Evolutionary conservation across 2,113 vertebrate species (phyloP), one percentile per base, ranked within the genome.

Genomic region (Xenopus laevis): DNA sequence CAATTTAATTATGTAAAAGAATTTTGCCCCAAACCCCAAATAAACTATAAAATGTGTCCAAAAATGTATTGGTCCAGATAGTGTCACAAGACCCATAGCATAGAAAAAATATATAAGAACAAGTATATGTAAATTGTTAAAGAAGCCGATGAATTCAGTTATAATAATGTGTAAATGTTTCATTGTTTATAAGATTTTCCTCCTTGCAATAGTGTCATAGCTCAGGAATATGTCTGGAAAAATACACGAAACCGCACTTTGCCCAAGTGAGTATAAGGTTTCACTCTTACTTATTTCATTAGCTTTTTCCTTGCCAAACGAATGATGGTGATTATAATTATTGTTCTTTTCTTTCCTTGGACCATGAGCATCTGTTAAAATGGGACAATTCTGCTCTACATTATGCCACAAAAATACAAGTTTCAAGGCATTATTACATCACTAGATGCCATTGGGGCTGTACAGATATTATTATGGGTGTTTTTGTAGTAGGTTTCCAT

Each of bases 361-460:
- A 76, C 58, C 44, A 47, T 17, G 17, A 15, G 61, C 45, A 61
- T 60, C 72, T 50, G 45, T 69, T 69, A 62, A 68, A 62, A 52
- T 53, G 13, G 17, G 27, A 23, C 68, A 69, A 13, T 52, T 44
- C 52, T 21, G 16, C 66, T 61, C 65, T 63, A 53, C 20, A 52
- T 45, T 62, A 55, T 61, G 60, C 73, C 73, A 53, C 73, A 76
- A 76, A 73, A 76, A 63, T 62, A 69, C 63, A 76, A 10, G 58
- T 27, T 27, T 27, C 23, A 27, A 27, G 23, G 23, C 23, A 27
- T 27, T 47, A 76, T 69, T 67, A 76, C 73, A 76, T 76, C 73
- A 76, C 23, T 18, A 62, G 27, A 61, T 69, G 61, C 73, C 55
- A 40, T 33, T 62, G 47, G 66, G 1, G 23, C 23, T 27, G 23